phyloP scores from a whole-genome alignment of 2,888 invertebrate species.

The Calliphora vomitoria region DNA sequence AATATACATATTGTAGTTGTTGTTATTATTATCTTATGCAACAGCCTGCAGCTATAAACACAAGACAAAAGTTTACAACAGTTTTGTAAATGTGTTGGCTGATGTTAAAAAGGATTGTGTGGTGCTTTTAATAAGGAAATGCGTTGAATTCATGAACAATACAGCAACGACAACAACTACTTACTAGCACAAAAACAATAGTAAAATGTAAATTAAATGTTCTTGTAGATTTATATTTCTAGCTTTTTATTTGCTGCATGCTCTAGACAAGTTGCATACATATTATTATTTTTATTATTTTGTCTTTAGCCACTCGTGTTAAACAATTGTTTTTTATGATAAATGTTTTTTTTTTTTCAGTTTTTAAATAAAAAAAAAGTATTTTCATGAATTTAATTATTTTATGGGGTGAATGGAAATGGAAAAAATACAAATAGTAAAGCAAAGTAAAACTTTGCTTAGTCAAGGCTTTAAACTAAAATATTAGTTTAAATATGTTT shows the following conservation, averaged over 20 bases:
- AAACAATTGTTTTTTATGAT: constrained; percentile 42
- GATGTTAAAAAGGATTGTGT: constrained; percentile 35
- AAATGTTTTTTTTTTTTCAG: constrained; percentile 12
- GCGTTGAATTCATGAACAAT: constrained; percentile 55
- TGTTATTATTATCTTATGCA: constrained; percentile 39
- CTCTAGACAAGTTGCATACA: constrained; percentile 53
- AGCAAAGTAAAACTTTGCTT: background rate
- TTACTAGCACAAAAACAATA: constrained; percentile 21
- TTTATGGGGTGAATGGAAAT: constrained; percentile 48
- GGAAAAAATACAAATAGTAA: background rate
- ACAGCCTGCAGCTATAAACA: constrained; percentile 56
- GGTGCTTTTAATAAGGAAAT: constrained; percentile 61
- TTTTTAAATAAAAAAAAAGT: background rate
- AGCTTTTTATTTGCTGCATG: constrained; percentile 31
- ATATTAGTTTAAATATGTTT: background rate
- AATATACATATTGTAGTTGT: constrained; percentile 8
- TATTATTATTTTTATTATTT: constrained; percentile 16
- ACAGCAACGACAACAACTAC: constrained; percentile 3
- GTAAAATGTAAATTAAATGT: constrained; percentile 57
- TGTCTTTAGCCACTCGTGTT: constrained; percentile 54
- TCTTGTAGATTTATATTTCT: constrained; percentile 37
- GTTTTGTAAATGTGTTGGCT: background rate
- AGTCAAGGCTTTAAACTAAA: background rate
- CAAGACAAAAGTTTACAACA: constrained; percentile 37
- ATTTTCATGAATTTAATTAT: constrained; percentile 63